Evolutionary conservation across 2,797 vertebrate species (phyloP), one percentile per base, ranked within the genome.

Genomic region (Crax fasciolata): DNA sequence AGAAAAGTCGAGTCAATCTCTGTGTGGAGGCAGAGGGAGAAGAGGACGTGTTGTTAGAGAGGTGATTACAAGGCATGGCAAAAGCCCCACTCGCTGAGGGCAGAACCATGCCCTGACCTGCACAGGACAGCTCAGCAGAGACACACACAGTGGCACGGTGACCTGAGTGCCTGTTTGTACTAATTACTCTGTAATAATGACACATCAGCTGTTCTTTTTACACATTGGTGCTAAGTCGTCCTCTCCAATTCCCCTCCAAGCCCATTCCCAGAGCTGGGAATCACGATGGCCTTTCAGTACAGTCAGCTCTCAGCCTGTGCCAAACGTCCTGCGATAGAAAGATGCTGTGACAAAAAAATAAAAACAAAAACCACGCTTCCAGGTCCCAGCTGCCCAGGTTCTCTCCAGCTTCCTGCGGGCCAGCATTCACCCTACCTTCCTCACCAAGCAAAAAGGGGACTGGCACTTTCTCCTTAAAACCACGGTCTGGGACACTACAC

Each of bases 111-210:
- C 20, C 51, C 58, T 65, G 58, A 59, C 63, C 39, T 23, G 23
- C 1, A 3, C 44, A 59, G 43, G 43, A 58, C 20, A 16, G 48
- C 35, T 23, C 23, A 38, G 1, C 20, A 62, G 52, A 39, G 62
- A 30, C 21, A 11, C 81, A 39, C 25, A 24, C 2, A 2, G 0
- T 0, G 7, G 61, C 49, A 93, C 9, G 0, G 27, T 0, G 2
- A 80, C 43, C n/a, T 15, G 7, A 0, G 1, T n/a, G 15, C 39
- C 77, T 54, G 17, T 24, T 67, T 30, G 4, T 1, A 17, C 9
- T 11, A 46, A 41, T 8, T 3, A 30, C 0, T 0, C 18, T 23
- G 21, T 18, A 67, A 43, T 18, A 46, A 62, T 10, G 52, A 71
- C 32, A 41, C 8, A 44, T 6, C 44, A 63, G 62, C 61, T 30